Conservation (phyloP, 2,888 invertebrate species). For the Melanostoma scalare region DNA sequence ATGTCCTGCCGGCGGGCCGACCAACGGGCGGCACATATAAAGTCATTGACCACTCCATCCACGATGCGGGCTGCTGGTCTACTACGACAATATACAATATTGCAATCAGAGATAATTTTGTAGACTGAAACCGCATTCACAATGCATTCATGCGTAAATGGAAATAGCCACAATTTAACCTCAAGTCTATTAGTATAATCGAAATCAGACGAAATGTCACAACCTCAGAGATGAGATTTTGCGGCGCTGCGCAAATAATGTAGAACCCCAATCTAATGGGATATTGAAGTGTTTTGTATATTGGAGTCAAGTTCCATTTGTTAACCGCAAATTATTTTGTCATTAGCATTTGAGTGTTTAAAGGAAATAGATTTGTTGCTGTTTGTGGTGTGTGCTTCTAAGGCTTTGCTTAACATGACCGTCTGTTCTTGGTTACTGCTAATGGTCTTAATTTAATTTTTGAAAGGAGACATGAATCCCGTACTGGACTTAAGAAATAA, state of each 20-base stretch:
- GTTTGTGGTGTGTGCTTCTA: no score
- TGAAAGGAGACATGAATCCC: no score
- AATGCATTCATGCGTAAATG: conserved; percentile 14
- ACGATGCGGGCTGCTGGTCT: no score
- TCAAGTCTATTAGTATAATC: conserved; percentile 4
- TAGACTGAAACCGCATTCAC: neutral
- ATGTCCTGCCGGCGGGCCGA: no score
- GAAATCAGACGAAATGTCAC: conserved; percentile 15
- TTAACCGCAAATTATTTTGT: conserved; percentile 27
- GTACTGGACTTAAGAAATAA: no score
- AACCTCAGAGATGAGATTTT: conserved; percentile 22
- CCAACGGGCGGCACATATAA: neutral
- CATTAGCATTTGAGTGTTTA: no score
- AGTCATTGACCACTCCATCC: conserved; percentile 11
- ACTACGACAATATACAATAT: neutral
- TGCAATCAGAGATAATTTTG: neutral
- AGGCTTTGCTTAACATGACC: no score
- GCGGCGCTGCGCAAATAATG: neutral
- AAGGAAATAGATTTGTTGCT: no score
- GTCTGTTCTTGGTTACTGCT: neutral
- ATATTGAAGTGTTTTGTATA: conserved; percentile 18
- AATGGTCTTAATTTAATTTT: no score
- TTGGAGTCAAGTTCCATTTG: conserved; percentile 3
- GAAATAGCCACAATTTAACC: conserved; percentile 2
- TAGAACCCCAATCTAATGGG: neutral